A percentile compares a stretch with the other conserved stretches of the same genome.
Conservation (phyloP, 2,888 invertebrate genomes). For the Rhamnusium bicolor region DNA sequence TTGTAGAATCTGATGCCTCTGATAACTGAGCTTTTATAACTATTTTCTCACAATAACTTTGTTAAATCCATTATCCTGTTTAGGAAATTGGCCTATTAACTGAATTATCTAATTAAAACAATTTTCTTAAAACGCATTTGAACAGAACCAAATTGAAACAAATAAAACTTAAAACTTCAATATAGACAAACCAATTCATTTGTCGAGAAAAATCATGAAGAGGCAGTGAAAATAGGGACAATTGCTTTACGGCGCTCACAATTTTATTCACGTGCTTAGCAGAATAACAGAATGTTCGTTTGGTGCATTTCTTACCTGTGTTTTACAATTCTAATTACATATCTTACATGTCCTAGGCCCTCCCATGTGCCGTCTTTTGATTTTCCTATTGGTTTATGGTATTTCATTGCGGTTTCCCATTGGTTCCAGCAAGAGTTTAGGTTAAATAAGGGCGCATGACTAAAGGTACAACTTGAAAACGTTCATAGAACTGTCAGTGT, state of each 20-base stretch:
- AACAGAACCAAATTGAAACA: not conserved
- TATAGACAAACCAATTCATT: not conserved
- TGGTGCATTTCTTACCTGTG: slow-evolving; percentile 53
- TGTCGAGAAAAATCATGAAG: slow-evolving; percentile 13
- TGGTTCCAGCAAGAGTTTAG: slow-evolving; percentile 64
- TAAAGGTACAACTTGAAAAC: slow-evolving; percentile 63
- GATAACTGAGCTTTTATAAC: too few species aligned
- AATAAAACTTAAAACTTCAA: slow-evolving; percentile 12
- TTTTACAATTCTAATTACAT: slow-evolving; percentile 70
- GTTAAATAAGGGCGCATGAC: slow-evolving; percentile 66
- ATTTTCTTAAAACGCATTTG: not conserved
- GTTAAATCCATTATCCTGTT: too few species aligned
- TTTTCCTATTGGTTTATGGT: slow-evolving; percentile 70
- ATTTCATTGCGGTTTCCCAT: slow-evolving; percentile 67
- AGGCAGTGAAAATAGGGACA: not conserved
- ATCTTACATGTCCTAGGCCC: slow-evolving; percentile 69
- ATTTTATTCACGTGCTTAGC: slow-evolving; percentile 37
- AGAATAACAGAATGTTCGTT: slow-evolving; percentile 40
- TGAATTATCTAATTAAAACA: not conserved
- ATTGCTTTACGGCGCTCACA: slow-evolving; percentile 11
- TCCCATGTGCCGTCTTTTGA: slow-evolving; percentile 71
- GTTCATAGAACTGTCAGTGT: slow-evolving; percentile 64
- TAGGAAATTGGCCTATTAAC: too few species aligned
- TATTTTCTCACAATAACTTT: too few species aligned
- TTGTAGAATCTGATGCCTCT: too few species aligned